Evolutionary conservation across 1,140 invertebrate genomes (phyloP), one percentile per base, ranked within the genome.

Genomic region (Musca vetustissima): DNA sequence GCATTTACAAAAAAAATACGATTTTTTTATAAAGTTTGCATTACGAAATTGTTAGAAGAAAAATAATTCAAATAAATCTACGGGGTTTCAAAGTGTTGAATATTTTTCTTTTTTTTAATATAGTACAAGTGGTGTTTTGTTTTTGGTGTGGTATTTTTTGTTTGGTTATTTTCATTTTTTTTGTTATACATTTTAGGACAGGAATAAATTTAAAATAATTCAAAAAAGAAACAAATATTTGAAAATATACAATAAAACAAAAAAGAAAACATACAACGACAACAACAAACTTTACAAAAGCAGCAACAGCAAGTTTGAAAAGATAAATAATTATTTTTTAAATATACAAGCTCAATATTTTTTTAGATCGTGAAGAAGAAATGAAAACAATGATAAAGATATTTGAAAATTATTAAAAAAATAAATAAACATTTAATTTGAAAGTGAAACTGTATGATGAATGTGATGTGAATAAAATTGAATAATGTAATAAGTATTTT

Each of bases 251-350:
- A 59, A n/a, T n/a, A n/a, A n/a, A 57, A 68, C 36, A 9, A 43
- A 43, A 13, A 11, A 13, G 11, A 9, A 43, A 43, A 43, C 11
- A 28, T 9, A 43, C 6, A 43, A 43, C 36, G 13, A 43, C 36
- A 36, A 59, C 36, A 43, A 43, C 36, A 36, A 68, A 68, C 36
- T 22, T 57, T 55, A 68, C 57, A 61, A 66, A 66, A 66, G 64
- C 50, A 52, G 64, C 64, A 66, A 28, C 48, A 66, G 36, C 36
- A 43, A 43, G 32, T n/a, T n/a, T 59, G 17, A 61, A 61, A n/a
- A 61, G 21, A 66, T 28, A 48, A 25, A 22, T n/a, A 65, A 15
- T 48, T 14, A 64, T 24, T 24, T 64, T 43, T 9, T 43, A 8
- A 11, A 43, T 9, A 43, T 9, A 43, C 36, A 43, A 43, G 36